Evolutionary conservation across 2,888 invertebrate genomes (phyloP).

Genomic region (Limnephilus auricula): DNA sequence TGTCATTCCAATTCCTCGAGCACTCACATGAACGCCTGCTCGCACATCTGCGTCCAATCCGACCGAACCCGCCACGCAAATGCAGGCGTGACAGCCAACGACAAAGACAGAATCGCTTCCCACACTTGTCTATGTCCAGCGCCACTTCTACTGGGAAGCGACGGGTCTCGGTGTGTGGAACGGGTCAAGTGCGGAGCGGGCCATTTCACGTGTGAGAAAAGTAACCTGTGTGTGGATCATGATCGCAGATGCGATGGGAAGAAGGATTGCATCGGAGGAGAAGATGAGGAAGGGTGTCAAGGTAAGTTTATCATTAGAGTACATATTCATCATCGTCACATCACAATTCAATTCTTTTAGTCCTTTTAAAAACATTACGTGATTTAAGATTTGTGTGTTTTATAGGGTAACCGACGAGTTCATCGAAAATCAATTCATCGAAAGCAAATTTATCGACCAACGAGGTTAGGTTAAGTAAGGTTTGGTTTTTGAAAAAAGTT

Average conservation of each 20-base stretch:
- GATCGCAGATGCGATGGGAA: constrained; percentile 75
- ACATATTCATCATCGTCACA: not conserved
- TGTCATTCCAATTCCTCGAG: constrained; percentile 77
- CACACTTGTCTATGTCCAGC: constrained; percentile 81
- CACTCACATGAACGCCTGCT: constrained; percentile 79
- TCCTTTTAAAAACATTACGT: too few species aligned
- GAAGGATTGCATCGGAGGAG: constrained; percentile 76
- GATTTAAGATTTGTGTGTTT: too few species aligned
- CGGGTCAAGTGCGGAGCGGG: constrained; percentile 75
- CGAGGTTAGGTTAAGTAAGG: too few species aligned
- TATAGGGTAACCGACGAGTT: too few species aligned
- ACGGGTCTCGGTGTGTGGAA: constrained; percentile 77
- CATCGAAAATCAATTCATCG: too few species aligned
- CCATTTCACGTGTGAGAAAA: constrained; percentile 74
- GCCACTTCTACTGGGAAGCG: constrained; percentile 78
- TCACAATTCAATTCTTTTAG: too few species aligned
- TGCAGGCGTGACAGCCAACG: not conserved
- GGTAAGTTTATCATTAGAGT: constrained; percentile 48
- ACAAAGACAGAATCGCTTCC: not conserved
- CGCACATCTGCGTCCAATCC: constrained; percentile 84
- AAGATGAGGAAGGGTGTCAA: constrained; percentile 78
- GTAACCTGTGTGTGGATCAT: constrained; percentile 73
- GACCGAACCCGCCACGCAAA: constrained; percentile 65
- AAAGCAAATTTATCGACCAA: too few species aligned
- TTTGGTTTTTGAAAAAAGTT: too few species aligned